Evolutionary conservation across 2,888 invertebrate genomes (phyloP).

Genomic region (Epicampocera succincta): DNA sequence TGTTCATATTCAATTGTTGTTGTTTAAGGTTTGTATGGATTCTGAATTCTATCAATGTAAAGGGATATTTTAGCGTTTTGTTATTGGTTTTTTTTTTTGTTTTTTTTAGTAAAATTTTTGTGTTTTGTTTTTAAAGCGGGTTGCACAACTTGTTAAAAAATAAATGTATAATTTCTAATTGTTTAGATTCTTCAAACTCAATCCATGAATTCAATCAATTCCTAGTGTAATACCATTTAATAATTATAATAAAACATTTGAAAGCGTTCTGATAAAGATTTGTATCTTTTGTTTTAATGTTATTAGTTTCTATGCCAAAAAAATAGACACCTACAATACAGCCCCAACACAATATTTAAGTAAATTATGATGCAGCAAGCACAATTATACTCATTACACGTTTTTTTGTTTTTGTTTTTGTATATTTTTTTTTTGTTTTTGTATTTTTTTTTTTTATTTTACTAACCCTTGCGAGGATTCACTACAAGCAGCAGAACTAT

Average conservation of each 20-base stretch:
- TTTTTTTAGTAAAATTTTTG: conserved; percentile 29
- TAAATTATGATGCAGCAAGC: conserved; percentile 69
- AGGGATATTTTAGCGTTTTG: conserved; percentile 67
- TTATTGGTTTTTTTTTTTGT: conserved; percentile 14
- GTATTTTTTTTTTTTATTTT: conserved; percentile 69
- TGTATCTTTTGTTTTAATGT: conserved; percentile 57
- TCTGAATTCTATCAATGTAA: conserved; percentile 68
- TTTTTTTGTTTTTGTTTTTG: conserved; percentile 36
- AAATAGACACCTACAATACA: conserved; percentile 74
- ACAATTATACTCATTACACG: conserved; percentile 65
- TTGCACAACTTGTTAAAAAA: conserved; percentile 67
- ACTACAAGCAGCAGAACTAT: conserved; percentile 87
- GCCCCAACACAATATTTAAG: conserved; percentile 69
- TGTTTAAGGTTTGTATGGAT: conserved; percentile 60
- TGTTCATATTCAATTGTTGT: conserved; percentile 64
- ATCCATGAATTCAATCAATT: conserved; percentile 69
- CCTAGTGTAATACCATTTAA: conserved; percentile 67
- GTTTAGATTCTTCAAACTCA: conserved; percentile 64
- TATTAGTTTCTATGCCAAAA: conserved; percentile 69
- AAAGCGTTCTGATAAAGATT: conserved; percentile 66
- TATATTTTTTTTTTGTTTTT: conserved; percentile 38
- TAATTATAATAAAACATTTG: conserved; percentile 63
- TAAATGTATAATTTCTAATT: conserved; percentile 63
- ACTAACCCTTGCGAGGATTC: conserved; percentile 88
- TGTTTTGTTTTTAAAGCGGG: conserved; percentile 62